Evolutionary conservation across 2,888 invertebrate genomes (phyloP).

Genomic region (Trissolcus brochymenae): DNA sequence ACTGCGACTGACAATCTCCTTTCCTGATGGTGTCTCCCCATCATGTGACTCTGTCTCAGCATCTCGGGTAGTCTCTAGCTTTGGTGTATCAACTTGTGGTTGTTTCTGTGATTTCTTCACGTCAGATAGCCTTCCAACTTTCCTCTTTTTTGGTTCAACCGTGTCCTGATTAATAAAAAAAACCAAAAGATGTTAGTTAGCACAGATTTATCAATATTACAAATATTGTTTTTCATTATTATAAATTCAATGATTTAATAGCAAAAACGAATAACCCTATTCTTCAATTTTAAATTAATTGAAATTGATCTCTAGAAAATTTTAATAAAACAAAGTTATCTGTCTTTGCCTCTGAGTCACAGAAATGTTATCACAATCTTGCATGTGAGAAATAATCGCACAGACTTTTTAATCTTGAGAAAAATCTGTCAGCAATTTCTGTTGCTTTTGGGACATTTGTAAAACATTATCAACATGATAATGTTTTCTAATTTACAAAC

Average conservation of each 20-base stretch:
- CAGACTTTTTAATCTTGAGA: constrained; percentile 75
- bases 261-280: neutral
- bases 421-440: constrained; percentile 77
- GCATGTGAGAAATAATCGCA: constrained; percentile 78
- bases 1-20: constrained; percentile 82
- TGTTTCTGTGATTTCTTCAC: constrained; percentile 65
- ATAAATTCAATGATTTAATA: constrained; percentile 16
- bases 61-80: constrained; percentile 43
- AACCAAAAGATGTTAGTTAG: neutral
- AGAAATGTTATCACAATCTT: neutral
- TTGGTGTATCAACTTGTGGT: constrained; percentile 56
- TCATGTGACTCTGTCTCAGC: constrained; percentile 73
- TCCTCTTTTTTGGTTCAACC: neutral
- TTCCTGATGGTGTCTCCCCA: constrained; percentile 76
- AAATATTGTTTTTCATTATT: neutral
- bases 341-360: neutral
- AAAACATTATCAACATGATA: constrained; percentile 47
- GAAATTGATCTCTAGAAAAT: too few species aligned
- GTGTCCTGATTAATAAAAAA: neutral
- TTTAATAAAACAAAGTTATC: too few species aligned
- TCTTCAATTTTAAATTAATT: neutral
- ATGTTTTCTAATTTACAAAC: constrained; percentile 30
- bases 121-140: constrained; percentile 62
- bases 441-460: constrained; percentile 68
- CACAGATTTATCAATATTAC: neutral